phyloP scores from a whole-genome alignment of 1,140 invertebrate species.

The Ylistrum balloti region DNA sequence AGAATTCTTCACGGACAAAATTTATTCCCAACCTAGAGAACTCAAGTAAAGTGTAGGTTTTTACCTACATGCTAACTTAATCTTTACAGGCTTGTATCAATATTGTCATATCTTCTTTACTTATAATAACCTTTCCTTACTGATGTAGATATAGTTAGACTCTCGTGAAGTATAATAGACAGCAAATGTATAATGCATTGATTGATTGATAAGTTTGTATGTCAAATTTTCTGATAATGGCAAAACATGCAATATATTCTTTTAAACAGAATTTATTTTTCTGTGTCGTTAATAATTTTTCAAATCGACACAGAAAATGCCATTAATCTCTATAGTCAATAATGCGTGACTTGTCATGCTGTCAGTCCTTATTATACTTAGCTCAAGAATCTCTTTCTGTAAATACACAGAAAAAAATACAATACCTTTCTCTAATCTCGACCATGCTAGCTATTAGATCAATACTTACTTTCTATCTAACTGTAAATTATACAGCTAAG shows the following conservation, averaged over 20 bases:
- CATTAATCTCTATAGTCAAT: background rate
- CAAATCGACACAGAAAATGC: too few relatives aligned
- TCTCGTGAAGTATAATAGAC: too few relatives aligned
- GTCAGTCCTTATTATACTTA: background rate
- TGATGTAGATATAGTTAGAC: too few relatives aligned
- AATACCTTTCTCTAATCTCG: too few relatives aligned
- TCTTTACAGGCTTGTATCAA: background rate
- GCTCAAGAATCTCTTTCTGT: background rate
- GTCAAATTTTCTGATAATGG: too few relatives aligned
- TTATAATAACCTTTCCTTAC: too few relatives aligned
- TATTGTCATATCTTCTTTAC: conserved; percentile 7
- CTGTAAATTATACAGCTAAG: background rate
- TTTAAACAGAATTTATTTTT: too few relatives aligned
- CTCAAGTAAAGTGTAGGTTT: background rate
- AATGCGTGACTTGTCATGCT: background rate
- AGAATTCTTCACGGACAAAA: background rate
- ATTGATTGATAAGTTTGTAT: background rate
- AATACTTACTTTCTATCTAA: background rate
- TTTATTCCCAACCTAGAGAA: background rate
- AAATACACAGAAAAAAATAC: too few relatives aligned
- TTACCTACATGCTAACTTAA: background rate
- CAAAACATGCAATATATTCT: too few relatives aligned
- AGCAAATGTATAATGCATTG: background rate
- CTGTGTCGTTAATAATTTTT: too few relatives aligned
- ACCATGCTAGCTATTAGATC: background rate